Conservation (phyloP, 2,113 vertebrate species). For the Anarrhichthys ocellatus region DNA sequence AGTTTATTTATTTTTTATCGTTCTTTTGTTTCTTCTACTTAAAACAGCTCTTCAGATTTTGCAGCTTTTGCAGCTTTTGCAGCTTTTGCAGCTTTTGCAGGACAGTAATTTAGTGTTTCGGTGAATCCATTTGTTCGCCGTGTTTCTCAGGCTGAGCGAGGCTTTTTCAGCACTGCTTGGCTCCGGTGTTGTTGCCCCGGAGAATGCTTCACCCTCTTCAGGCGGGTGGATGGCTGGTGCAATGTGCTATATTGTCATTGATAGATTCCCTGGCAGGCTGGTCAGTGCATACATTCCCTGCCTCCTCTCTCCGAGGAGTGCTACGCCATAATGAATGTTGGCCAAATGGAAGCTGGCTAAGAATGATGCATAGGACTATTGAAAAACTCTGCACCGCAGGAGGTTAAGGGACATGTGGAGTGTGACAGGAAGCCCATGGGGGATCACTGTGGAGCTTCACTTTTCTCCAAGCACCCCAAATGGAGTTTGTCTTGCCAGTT, state of each 20-base stretch:
- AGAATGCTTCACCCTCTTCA: conserved; percentile 58
- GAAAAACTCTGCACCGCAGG: conserved; percentile 63
- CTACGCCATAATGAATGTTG: conserved; percentile 65
- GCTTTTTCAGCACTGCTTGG: conserved; percentile 44
- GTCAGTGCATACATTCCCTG: conserved; percentile 60
- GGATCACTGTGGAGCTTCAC: conserved; percentile 52
- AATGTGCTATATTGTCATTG: conserved; percentile 71
- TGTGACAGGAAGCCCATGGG: conserved; percentile 71
- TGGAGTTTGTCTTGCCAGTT: conserved; percentile 57
- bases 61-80: conserved; percentile 23
- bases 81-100: conserved; percentile 13
- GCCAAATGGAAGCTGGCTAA: conserved; percentile 56
- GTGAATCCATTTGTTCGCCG: conserved; percentile 9
- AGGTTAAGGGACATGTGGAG: conserved; percentile 64
- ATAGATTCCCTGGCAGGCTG: conserved; percentile 72
- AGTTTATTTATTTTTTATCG: conserved; percentile 26
- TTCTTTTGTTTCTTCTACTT: conserved; percentile 22
- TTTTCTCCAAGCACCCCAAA: conserved; percentile 54
- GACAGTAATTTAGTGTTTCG: conserved; percentile 16
- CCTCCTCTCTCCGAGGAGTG: conserved; percentile 62
- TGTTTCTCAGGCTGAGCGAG: conserved; percentile 18
- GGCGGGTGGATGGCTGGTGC: conserved; percentile 42
- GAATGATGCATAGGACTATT: conserved; percentile 73
- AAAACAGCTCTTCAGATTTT: conserved; percentile 16
- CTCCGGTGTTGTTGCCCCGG: conserved; percentile 53